These are phyloP conservation scores for Oplegnathus fasciatus DNA, from an alignment of 2,113 vertebrate species.

Conservation along the genomic window DNA sequence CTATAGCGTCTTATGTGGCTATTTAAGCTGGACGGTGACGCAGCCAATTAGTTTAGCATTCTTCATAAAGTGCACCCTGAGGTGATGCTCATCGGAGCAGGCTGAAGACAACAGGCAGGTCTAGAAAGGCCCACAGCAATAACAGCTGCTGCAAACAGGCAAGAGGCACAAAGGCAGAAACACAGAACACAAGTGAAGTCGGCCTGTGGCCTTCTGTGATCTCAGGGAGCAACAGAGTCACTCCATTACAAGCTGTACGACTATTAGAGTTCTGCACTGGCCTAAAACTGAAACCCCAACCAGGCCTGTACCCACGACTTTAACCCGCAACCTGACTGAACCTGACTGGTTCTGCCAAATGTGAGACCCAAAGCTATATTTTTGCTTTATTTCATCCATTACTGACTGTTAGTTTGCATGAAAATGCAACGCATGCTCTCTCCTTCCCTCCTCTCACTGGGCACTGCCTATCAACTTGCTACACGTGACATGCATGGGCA, in stretches of 20 bases:
- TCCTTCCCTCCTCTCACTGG: no score
- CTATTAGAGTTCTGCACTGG: neutral
- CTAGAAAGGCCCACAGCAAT: neutral
- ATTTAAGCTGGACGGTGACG: neutral
- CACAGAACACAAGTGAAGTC: neutral
- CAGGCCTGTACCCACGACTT: neutral
- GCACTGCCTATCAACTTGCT: no score
- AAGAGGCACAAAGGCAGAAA: neutral
- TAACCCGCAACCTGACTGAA: neutral
- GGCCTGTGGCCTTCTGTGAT: neutral
- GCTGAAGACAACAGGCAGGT: slow-evolving; percentile 16
- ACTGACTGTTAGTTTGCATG: neutral
- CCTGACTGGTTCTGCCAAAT: neutral
- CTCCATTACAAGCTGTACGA: neutral
- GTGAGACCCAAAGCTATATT: neutral
- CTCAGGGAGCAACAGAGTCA: neutral
- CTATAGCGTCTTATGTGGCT: neutral
- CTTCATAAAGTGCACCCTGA: slow-evolving; percentile 43
- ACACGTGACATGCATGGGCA: no score
- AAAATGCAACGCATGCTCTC: no score
- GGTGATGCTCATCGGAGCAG: slow-evolving; percentile 23
- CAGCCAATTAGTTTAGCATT: slow-evolving; percentile 29
- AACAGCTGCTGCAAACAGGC: neutral
- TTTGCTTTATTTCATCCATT: neutral
- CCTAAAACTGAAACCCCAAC: neutral